Percentiles rank a stretch among this genome's conserved stretches.
Conservation (phyloP, 2,113 vertebrate genomes). For the Eulemur rufifrons region DNA sequence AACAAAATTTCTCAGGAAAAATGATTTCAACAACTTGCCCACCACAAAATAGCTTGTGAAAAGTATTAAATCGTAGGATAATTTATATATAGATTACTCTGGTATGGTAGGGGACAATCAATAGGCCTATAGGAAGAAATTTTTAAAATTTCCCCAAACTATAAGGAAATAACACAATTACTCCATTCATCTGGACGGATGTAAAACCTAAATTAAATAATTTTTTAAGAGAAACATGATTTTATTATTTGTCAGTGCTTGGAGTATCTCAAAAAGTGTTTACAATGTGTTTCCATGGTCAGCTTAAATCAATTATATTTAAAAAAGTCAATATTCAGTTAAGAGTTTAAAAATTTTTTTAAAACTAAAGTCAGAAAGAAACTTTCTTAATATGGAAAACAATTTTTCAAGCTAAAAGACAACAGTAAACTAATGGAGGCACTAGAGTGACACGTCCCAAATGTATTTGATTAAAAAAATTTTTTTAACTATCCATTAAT, state of each 20-base stretch:
- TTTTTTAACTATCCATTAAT: conserved; percentile 3
- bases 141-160: not conserved
- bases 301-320: conserved; percentile 1
- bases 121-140: not conserved
- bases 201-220: conserved; percentile 23
- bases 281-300: not conserved
- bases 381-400: not conserved
- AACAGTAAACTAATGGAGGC: not conserved
- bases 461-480: not conserved
- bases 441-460: not conserved
- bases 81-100: not conserved
- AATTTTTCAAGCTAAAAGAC: not conserved
- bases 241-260: not conserved
- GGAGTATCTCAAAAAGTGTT: conserved; percentile 16
- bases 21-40: not conserved
- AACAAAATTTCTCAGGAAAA: not conserved
- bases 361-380: conserved; percentile 30
- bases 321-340: not conserved
- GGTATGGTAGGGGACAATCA: not conserved
- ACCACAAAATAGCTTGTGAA: not conserved
- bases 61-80: not conserved
- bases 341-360: not conserved
- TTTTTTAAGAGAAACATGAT: conserved; percentile 14
- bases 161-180: conserved; percentile 39
- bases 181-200: not conserved